Conservation (phyloP, 2,113 vertebrate genomes). For the Bagarius yarrelli region DNA sequence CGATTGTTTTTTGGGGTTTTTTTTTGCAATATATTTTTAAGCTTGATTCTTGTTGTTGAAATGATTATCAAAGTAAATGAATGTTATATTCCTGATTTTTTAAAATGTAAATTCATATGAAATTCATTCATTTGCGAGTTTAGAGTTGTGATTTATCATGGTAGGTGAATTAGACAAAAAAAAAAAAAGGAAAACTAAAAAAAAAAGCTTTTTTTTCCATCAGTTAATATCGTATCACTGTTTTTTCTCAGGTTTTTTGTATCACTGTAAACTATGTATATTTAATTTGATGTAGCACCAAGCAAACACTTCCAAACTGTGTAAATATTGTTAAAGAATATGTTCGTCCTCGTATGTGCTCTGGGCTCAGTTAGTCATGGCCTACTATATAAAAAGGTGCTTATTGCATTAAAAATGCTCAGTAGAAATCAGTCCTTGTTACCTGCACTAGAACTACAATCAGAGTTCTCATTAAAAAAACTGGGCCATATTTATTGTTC, state of each 20-base stretch:
- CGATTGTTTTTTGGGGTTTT: neutral
- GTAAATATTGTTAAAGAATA: neutral
- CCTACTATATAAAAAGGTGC: neutral
- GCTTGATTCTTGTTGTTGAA: neutral
- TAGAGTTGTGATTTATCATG: neutral
- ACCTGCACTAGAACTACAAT: neutral
- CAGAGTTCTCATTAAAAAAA: neutral
- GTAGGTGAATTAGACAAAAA: neutral
- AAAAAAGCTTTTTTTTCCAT: too few species aligned
- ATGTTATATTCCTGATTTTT: neutral
- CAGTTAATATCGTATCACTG: neutral
- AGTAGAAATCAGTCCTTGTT: neutral
- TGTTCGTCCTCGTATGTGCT: neutral
- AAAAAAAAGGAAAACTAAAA: neutral
- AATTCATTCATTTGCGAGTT: neutral
- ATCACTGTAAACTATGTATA: slow-evolving; percentile 33
- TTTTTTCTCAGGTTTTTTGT: neutral
- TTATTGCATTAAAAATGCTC: neutral
- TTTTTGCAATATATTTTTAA: neutral
- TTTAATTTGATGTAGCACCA: slow-evolving; percentile 60
- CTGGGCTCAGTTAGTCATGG: neutral
- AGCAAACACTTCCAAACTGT: slow-evolving; percentile 69
- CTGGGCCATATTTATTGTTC: neutral
- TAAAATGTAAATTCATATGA: too few species aligned
- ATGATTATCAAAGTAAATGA: neutral